Percentiles rank a stretch among this genome's conserved stretches.
These are phyloP conservation scores for Tichodroma muraria DNA, from an alignment of 2,113 vertebrate genomes.

Conservation along the genomic window DNA sequence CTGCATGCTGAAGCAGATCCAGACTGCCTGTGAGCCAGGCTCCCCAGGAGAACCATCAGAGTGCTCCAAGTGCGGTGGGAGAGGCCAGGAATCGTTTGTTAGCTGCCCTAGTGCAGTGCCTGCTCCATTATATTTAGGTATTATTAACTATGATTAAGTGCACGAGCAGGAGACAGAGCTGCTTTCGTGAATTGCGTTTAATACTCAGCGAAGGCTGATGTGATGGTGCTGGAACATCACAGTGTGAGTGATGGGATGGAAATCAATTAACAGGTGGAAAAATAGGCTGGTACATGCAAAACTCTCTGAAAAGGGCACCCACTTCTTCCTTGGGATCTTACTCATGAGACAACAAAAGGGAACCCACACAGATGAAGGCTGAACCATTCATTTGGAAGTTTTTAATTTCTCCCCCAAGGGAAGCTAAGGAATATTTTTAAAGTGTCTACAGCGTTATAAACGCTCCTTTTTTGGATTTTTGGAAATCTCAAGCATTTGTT, in stretches of 20 bases:
- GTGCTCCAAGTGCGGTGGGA: background rate
- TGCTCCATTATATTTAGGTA: background rate
- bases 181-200: background rate
- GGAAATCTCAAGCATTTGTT: background rate
- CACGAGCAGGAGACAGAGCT: background rate
- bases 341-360: conserved; percentile 37
- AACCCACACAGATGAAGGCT: conserved; percentile 24
- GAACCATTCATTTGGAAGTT: conserved; percentile 17
- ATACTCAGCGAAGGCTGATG: background rate
- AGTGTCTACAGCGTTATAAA: background rate
- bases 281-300: background rate
- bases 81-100: background rate
- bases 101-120: background rate
- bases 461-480: background rate
- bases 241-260: background rate
- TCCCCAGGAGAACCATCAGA: background rate
- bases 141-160: conserved; percentile 15
- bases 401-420: background rate
- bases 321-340: conserved; percentile 12
- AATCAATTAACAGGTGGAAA: conserved; percentile 37
- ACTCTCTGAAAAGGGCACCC: conserved; percentile 9
- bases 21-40: background rate
- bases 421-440: background rate
- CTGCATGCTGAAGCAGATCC: background rate
- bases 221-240: background rate